A percentile compares a stretch with the other conserved stretches of the same genome.
Conservation (phyloP, 2,888 invertebrate species). For the Mythimna loreyi region DNA sequence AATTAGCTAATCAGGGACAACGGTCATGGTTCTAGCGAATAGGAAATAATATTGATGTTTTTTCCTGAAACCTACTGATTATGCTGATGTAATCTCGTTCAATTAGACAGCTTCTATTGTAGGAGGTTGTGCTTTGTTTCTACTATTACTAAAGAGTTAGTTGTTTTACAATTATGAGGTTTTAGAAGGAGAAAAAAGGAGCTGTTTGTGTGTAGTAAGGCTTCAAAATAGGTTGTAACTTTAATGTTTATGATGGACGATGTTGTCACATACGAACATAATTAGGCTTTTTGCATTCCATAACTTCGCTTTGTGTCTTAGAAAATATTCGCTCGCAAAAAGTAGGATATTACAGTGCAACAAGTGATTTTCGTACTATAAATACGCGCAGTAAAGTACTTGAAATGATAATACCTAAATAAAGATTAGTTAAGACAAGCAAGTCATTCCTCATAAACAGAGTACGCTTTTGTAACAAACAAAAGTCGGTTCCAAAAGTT, state of each 20-base stretch:
- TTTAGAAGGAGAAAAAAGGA: not conserved
- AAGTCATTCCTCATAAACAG: too few relatives aligned
- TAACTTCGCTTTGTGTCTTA: too few relatives aligned
- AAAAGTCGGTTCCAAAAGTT: too few relatives aligned
- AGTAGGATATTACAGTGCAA: too few relatives aligned
- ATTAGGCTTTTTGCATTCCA: too few relatives aligned
- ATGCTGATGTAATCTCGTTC: conserved; percentile 49
- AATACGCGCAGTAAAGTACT: too few relatives aligned
- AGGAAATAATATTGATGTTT: conserved; percentile 53
- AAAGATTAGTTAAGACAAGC: too few relatives aligned
- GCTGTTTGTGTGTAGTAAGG: not conserved
- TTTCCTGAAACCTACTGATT: conserved; percentile 57
- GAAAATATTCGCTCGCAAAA: too few relatives aligned
- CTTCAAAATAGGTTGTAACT: not conserved
- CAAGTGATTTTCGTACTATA: too few relatives aligned
- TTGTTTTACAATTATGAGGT: conserved; percentile 5
- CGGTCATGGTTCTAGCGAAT: conserved; percentile 40
- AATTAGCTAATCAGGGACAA: conserved; percentile 44
- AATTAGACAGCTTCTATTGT: conserved; percentile 29
- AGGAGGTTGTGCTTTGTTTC: conserved; percentile 16
- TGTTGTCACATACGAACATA: too few relatives aligned
- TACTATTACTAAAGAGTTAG: not conserved
- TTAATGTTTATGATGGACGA: not conserved
- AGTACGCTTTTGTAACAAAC: too few relatives aligned
- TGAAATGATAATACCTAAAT: too few relatives aligned